These are phyloP conservation scores for Hymenochirus boettgeri DNA, from an alignment of 2,113 vertebrate genomes.

Conservation along the genomic window DNA sequence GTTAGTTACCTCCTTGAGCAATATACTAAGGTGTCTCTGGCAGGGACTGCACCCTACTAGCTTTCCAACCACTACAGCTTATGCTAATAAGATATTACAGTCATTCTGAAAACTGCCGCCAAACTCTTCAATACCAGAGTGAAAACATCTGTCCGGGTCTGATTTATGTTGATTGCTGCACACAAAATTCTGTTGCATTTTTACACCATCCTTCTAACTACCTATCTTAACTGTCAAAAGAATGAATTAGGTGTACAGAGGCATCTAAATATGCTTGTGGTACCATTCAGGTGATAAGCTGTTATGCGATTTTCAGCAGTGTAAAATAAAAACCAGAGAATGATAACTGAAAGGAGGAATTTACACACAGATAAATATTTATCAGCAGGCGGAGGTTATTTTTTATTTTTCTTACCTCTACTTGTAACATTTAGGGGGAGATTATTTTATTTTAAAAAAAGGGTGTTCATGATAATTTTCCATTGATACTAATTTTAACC, in stretches of 20 bases:
- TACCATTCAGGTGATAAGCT: slow-evolving; percentile 36
- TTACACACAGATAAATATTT: no score
- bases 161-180: slow-evolving; percentile 43
- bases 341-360: background rate
- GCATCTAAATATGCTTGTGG: slow-evolving; percentile 20
- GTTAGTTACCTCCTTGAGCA: background rate
- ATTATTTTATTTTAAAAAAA: no score
- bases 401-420: no score
- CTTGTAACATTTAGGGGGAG: no score
- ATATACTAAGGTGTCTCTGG: slow-evolving; percentile 5
- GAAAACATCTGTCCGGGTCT: slow-evolving; percentile 40
- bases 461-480: no score
- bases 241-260: slow-evolving; percentile 39
- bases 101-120: slow-evolving; percentile 35
- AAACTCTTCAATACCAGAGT: slow-evolving; percentile 33
- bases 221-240: slow-evolving; percentile 42
- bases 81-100: slow-evolving; percentile 42
- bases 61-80: slow-evolving; percentile 29
- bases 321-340: background rate
- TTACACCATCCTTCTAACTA: slow-evolving; percentile 42
- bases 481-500: no score
- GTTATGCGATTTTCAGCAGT: slow-evolving; percentile 11
- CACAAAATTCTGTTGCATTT: slow-evolving; percentile 38
- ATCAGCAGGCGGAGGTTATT: no score
- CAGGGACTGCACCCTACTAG: background rate